A percentile compares a stretch with the other conserved stretches of the same genome.
Evolutionary conservation across 2,888 invertebrate species (phyloP).

Genomic region (Orthosia incerta): DNA sequence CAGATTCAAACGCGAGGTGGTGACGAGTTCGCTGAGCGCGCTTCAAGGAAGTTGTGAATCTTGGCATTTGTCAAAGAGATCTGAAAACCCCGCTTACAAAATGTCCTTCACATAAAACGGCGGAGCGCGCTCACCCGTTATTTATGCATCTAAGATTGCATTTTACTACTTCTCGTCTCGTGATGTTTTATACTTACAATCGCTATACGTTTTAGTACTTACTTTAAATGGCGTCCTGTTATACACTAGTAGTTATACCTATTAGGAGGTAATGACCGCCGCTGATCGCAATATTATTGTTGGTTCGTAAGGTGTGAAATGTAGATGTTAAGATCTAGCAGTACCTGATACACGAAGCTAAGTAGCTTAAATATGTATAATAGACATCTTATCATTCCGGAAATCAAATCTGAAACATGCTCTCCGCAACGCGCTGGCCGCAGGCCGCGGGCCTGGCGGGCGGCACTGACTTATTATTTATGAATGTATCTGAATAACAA

Average conservation of each 20-base stretch:
- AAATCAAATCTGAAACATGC: conserved; percentile 32
- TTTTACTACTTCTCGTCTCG: not conserved
- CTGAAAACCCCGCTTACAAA: conserved; percentile 15
- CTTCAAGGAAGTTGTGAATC: not conserved
- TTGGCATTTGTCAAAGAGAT: conserved; percentile 35
- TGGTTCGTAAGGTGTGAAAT: not conserved
- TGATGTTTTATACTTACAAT: not conserved
- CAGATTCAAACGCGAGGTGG: not conserved
- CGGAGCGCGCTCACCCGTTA: conserved; percentile 6
- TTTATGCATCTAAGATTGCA: conserved; percentile 6
- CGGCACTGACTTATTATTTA: conserved; percentile 34
- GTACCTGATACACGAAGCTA: not conserved
- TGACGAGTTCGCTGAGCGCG: conserved; percentile 4
- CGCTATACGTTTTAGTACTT: not conserved
- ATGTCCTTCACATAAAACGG: not conserved
- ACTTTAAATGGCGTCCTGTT: not conserved
- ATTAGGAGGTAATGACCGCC: not conserved
- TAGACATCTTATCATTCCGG: conserved; percentile 12
- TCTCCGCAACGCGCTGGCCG: not conserved
- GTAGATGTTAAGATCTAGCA: not conserved
- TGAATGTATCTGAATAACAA: conserved; percentile 33
- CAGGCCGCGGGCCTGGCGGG: not conserved
- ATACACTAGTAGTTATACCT: not conserved
- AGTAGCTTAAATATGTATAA: not conserved
- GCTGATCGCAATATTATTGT: not conserved